These are phyloP conservation scores for Desmophyllum pertusum DNA, from an alignment of 92 coral and sea anemone genomes.

Conservation along the genomic window DNA sequence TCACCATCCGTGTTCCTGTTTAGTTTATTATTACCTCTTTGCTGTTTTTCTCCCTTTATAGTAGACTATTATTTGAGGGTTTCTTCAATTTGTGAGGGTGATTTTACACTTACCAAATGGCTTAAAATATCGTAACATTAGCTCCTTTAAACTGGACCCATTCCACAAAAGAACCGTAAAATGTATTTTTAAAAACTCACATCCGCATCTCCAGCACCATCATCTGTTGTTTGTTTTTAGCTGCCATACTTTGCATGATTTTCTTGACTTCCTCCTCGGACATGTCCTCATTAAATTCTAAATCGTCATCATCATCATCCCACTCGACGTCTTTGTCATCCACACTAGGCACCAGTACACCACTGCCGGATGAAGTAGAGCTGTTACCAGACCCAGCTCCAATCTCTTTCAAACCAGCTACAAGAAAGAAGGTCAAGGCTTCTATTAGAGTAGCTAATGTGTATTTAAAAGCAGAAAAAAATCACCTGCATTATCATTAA, in stretches of 20 bases:
- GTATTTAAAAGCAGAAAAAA: no score
- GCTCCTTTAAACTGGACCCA: no score
- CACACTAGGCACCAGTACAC: constrained; percentile 77
- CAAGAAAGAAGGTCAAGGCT: background rate
- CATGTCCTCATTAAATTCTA: constrained; percentile 70
- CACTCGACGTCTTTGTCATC: constrained; percentile 79
- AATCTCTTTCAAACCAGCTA: constrained; percentile 23
- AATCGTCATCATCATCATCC: constrained; percentile 86
- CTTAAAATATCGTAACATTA: no score
- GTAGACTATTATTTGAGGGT: no score
- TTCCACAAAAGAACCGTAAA: background rate
- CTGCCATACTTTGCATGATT: constrained; percentile 58
- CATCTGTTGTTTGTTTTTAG: constrained; percentile 41
- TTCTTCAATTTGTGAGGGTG: no score
- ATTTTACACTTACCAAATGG: no score
- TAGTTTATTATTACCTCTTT: no score
- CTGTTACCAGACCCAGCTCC: constrained; percentile 40
- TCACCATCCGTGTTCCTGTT: no score
- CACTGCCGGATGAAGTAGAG: constrained; percentile 81
- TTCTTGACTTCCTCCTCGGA: constrained; percentile 71
- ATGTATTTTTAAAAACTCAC: constrained; percentile 30
- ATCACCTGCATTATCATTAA: no score
- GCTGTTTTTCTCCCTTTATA: no score
- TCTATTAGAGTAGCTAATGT: no score
- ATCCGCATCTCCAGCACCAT: constrained; percentile 50